Evolutionary conservation across 1,140 invertebrate genomes (phyloP), one percentile per base, ranked within the genome.

Genomic region (Bilobella aurantiaca): DNA sequence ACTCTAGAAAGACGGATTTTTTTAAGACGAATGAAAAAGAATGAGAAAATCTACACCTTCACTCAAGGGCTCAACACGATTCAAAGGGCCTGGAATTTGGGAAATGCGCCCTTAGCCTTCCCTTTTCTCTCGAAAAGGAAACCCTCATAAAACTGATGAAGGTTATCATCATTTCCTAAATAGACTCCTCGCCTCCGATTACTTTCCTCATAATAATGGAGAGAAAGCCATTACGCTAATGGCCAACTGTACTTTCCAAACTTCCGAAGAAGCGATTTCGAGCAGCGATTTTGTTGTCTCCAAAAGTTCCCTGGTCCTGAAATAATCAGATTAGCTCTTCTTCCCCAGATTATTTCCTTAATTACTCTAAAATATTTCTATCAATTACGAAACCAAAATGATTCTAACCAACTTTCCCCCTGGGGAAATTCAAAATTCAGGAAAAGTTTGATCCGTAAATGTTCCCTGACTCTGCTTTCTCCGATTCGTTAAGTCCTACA

Each of bases 121-220:
- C 8, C 8, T 8, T 42, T 42, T 42, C n/a, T 8, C 37, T 42
- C 8, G 37, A 42, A 42, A 12, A 8, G 8, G 37, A 42, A 42
- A 12, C 37, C 8, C 8, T 53, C 21, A 23, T 8, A 53, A 23
- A 23, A 5, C 23, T 53, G 49, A 53, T 53, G 49, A 53, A 23
- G 49, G 49, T 53, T 53, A 53, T 53, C 49, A 53, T 53, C 49
- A 53, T 53, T 53, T 53, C 49, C 49, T 53, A 53, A 53, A 53
- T 53, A 53, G 49, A 53, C 14, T 3, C 49, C 49, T 53, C 49
- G 14, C 14, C 25, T 53, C 14, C 49, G 21, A 53, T 53, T 53
- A 53, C 12, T 42, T 42, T 42, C 34, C 49, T 23, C 23, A 23
- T 53, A 8, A 53, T 53, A 53, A 53, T 23, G 34, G 34, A 53